Percentiles rank a stretch among this genome's conserved stretches.
Evolutionary conservation across 2,113 vertebrate species (phyloP).

Genomic region (Callithrix jacchus): DNA sequence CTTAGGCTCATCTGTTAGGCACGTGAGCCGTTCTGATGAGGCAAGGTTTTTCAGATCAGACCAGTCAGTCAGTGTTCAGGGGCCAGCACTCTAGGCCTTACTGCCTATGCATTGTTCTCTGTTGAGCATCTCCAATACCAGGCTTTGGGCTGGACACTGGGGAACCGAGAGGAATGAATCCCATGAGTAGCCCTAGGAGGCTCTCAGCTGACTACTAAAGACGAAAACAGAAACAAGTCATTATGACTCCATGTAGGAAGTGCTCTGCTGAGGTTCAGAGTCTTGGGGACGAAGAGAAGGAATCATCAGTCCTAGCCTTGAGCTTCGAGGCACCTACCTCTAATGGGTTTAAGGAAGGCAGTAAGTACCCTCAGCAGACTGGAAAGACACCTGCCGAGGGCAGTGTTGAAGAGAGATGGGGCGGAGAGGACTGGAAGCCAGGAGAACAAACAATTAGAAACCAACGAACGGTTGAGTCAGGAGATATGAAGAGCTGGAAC

Average conservation of each 20-base stretch:
- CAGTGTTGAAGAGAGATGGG: rapidly evolving
- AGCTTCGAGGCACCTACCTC: not conserved
- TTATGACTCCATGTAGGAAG: not conserved
- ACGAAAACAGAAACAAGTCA: not conserved
- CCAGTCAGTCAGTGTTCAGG: not conserved
- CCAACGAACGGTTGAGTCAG: not conserved
- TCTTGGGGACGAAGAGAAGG: not conserved
- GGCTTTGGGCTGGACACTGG: not conserved
- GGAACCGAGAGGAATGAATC: not conserved
- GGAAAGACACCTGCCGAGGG: not conserved
- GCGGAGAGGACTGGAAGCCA: not conserved
- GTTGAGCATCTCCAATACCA: not conserved
- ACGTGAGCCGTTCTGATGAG: constrained; percentile 9
- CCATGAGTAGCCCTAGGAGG: not conserved
- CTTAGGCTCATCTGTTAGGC: constrained; percentile 65
- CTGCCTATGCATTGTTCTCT: not conserved
- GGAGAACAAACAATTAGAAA: not conserved
- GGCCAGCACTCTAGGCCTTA: not conserved
- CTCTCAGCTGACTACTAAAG: not conserved
- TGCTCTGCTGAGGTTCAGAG: not conserved
- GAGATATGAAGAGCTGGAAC: not conserved
- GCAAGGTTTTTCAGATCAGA: not conserved
- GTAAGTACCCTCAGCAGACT: not conserved
- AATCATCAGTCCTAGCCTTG: no score
- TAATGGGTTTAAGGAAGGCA: not conserved